A percentile compares a stretch with the other conserved stretches of the same genome.
phyloP scores from a whole-genome alignment of 2,113 vertebrate species.

The Patagioenas fasciata region DNA sequence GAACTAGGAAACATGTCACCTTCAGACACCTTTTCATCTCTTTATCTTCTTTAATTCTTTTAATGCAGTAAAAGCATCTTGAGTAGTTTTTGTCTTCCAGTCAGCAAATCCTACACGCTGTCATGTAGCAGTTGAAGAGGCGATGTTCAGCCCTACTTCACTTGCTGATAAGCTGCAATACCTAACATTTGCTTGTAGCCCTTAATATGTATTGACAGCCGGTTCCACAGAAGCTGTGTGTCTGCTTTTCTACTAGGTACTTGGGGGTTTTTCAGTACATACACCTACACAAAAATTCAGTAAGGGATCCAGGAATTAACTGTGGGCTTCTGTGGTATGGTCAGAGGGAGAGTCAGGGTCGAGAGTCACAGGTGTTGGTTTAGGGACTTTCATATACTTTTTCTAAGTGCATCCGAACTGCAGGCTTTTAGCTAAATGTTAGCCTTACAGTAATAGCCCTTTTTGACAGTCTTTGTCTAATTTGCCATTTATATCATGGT shows the following conservation, averaged over 20 bases:
- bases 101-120: not conserved
- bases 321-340: not conserved
- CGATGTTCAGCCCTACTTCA: not conserved
- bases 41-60: not conserved
- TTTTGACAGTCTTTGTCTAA: not conserved
- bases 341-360: not conserved
- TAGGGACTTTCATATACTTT: not conserved
- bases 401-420: not conserved
- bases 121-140: not conserved
- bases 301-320: not conserved
- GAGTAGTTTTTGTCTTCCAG: not conserved
- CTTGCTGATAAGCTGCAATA: not conserved
- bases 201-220: not conserved
- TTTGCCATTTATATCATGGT: not conserved
- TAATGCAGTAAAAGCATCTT: not conserved
- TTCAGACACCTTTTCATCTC: not conserved
- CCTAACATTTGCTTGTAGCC: not conserved
- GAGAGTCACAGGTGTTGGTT: not conserved
- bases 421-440: not conserved
- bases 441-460: not conserved
- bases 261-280: not conserved
- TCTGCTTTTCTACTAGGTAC: not conserved
- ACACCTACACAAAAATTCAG: not conserved
- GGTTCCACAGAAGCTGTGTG: not conserved
- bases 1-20: not conserved